A percentile compares a stretch with the other conserved stretches of the same genome.
Conservation (phyloP, 2,113 vertebrate species). For the Saiga tatarica region DNA sequence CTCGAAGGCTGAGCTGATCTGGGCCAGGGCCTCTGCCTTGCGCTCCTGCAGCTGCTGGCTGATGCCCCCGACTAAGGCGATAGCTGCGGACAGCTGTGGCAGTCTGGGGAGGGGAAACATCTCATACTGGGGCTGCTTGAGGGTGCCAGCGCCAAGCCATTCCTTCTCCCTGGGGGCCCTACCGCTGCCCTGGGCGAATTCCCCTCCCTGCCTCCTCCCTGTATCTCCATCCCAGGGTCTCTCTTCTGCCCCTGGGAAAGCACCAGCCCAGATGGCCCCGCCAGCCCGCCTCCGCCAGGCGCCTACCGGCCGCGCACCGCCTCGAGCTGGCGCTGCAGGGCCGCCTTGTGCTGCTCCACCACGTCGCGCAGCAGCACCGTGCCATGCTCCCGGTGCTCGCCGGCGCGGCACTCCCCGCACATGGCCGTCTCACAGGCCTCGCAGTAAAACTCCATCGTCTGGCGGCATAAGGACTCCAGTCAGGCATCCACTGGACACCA, state of each 20-base stretch:
- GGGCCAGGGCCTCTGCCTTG: slow-evolving; percentile 88
- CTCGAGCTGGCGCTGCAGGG: slow-evolving; percentile 92
- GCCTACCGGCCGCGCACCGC: slow-evolving; percentile 90
- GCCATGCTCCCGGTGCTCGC: slow-evolving; percentile 93
- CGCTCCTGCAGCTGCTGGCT: slow-evolving; percentile 92
- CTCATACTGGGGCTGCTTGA: neutral
- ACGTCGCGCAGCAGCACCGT: slow-evolving; percentile 93
- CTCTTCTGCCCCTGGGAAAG: neutral
- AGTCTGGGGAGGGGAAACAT: slow-evolving; percentile 79
- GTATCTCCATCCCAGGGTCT: neutral
- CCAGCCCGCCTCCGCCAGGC: neutral
- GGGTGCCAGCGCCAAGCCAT: neutral
- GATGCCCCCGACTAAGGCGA: slow-evolving; percentile 92
- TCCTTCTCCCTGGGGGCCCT: neutral
- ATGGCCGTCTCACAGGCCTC: slow-evolving; percentile 97
- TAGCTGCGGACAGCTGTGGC: slow-evolving; percentile 91
- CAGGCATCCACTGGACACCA: neutral
- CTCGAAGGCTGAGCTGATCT: slow-evolving; percentile 92
- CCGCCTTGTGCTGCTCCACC: slow-evolving; percentile 94
- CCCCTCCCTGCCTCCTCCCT: neutral
- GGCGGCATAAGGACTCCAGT: slow-evolving; percentile 63
- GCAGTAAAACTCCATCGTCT: slow-evolving; percentile 99
- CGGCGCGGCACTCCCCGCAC: slow-evolving; percentile 94
- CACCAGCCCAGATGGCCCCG: neutral
- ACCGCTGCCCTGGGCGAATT: neutral